Evolutionary conservation across 2,113 vertebrate genomes (phyloP).

Genomic region (Sminthopsis crassicaudata): DNA sequence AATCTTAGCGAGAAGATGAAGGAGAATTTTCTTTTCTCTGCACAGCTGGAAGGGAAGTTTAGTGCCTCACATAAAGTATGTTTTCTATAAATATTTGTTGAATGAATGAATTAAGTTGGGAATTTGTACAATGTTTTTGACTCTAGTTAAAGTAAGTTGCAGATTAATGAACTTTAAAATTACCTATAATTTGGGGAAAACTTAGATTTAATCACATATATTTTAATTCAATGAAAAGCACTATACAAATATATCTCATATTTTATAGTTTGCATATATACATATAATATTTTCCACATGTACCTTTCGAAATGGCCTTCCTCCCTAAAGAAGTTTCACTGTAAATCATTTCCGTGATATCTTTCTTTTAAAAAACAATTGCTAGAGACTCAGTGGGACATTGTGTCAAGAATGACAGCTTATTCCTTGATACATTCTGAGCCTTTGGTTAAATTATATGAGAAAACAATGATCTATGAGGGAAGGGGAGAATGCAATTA

Average conservation of each 20-base stretch:
- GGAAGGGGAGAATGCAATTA: conserved; percentile 79
- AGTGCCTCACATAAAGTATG: neutral
- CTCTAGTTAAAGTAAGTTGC: neutral
- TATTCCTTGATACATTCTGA: conserved; percentile 67
- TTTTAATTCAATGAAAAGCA: neutral
- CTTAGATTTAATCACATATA: neutral
- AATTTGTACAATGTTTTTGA: neutral
- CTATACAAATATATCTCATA: neutral
- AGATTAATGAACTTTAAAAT: neutral
- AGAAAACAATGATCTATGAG: conserved; percentile 65
- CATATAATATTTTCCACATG: conserved; percentile 15
- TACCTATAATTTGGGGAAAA: neutral
- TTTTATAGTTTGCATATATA: neutral
- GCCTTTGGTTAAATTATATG: conserved; percentile 61
- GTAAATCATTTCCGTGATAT: conserved; percentile 45
- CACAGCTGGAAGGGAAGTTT: neutral
- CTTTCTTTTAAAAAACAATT: conserved; percentile 64
- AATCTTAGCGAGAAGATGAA: neutral
- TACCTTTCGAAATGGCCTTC: conserved; percentile 5
- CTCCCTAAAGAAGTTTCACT: conserved; percentile 15
- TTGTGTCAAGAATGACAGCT: conserved; percentile 74
- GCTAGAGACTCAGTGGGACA: conserved; percentile 49
- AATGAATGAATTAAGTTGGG: neutral
- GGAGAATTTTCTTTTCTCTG: neutral
- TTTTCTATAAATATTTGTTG: conserved; percentile 5